These are phyloP conservation scores for Meiosimyza platycephala DNA, from an alignment of 2,888 invertebrate genomes.

Conservation along the genomic window DNA sequence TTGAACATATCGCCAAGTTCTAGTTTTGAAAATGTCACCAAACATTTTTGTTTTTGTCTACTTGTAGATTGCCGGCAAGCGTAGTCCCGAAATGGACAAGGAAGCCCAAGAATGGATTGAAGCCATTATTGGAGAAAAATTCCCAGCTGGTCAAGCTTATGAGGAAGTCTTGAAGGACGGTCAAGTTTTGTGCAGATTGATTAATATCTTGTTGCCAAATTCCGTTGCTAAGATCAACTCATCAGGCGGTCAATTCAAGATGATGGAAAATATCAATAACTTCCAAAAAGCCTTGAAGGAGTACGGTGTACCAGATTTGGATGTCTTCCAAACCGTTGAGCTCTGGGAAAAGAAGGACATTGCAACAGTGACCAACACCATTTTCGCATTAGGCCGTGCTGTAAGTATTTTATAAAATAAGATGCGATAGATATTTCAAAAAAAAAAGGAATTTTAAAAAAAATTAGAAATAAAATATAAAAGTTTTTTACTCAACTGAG, in stretches of 20 bases:
- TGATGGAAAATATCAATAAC: constrained; percentile 99
- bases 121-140: constrained; percentile 84
- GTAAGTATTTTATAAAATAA: constrained; percentile 67
- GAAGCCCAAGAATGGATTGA: constrained; percentile 96
- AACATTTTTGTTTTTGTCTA: constrained; percentile 17
- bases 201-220: constrained; percentile 94
- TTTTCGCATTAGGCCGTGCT: constrained; percentile 87
- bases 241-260: constrained; percentile 96
- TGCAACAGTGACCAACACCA: constrained; percentile 83
- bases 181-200: constrained; percentile 90
- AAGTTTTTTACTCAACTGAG: too few species aligned
- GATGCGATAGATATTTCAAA: background rate
- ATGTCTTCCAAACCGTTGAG: constrained; percentile 97
- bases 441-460: background rate
- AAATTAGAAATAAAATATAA: too few species aligned
- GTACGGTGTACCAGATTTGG: constrained; percentile 90
- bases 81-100: constrained; percentile 82
- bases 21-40: background rate
- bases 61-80: constrained; percentile 83
- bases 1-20: background rate
- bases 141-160: constrained; percentile 83
- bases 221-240: constrained; percentile 91
- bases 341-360: constrained; percentile 95
- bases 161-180: constrained; percentile 95
- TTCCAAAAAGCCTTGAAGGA: constrained; percentile 89